Conservation (phyloP, 2,797 vertebrate species). For the Valencia hispanica region DNA sequence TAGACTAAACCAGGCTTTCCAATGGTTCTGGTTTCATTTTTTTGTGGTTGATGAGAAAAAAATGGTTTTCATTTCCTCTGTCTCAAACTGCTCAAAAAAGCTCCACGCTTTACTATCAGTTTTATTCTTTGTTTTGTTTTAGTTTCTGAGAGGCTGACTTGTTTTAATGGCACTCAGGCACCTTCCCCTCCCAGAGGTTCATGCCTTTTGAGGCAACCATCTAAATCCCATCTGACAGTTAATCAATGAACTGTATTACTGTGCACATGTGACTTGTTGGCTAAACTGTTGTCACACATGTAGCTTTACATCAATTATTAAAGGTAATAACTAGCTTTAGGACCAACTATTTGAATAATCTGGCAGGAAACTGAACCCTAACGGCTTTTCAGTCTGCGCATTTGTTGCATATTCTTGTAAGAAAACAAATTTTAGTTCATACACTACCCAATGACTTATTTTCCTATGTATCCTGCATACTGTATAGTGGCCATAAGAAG, state of each 20-base stretch:
- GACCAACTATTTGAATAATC: neutral
- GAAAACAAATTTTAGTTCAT: neutral
- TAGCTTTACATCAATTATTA: slow-evolving; percentile 1
- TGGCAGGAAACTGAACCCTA: neutral
- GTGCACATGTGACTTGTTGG: neutral
- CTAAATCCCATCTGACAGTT: neutral
- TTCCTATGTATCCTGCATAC: neutral
- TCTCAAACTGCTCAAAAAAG: neutral
- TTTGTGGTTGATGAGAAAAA: neutral
- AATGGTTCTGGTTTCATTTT: neutral
- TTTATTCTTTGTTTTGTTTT: neutral
- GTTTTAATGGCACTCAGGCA: neutral
- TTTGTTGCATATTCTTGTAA: neutral
- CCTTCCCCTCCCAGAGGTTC: neutral
- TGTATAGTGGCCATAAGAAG: neutral
- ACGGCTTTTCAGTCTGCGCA: neutral
- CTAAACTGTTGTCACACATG: neutral
- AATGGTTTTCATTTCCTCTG: neutral
- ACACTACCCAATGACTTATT: no score
- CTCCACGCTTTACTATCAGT: neutral
- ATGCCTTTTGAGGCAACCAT: neutral
- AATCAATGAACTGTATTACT: slow-evolving; percentile 5
- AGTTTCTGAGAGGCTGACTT: neutral
- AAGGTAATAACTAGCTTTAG: neutral
- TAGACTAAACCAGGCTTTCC: neutral